phyloP scores from a whole-genome alignment of 2,113 vertebrate species.

The Eudyptes chrysolophus region DNA sequence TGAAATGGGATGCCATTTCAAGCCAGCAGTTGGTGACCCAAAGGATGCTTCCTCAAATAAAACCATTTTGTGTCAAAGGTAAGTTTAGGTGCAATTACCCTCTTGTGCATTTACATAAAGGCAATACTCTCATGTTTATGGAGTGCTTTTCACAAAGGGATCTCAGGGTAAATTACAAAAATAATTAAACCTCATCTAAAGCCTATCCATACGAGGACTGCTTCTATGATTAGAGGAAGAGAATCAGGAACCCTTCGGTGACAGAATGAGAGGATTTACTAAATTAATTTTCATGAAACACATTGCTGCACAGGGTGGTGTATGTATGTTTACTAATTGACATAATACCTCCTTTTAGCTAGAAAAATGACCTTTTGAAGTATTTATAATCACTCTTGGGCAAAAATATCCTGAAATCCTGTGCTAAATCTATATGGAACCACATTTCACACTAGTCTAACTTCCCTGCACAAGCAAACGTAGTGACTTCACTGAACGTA shows the following conservation, averaged over 20 bases:
- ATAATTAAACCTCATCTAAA: neutral
- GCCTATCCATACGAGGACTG: neutral
- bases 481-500: neutral
- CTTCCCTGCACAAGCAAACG: neutral
- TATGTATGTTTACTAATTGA: neutral
- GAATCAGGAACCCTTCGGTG: neutral
- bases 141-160: neutral
- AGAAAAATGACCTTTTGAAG: slow-evolving; percentile 37
- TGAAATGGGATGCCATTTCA: neutral
- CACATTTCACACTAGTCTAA: neutral
- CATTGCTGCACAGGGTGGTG: neutral
- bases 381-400: neutral
- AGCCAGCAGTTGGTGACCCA: neutral
- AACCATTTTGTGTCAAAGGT: neutral
- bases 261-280: neutral
- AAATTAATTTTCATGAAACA: slow-evolving; percentile 25
- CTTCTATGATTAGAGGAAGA: neutral
- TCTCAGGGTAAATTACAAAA: neutral
- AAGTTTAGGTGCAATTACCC: neutral
- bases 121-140: neutral
- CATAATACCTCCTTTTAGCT: neutral
- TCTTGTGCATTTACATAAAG: neutral
- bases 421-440: neutral
- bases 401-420: neutral
- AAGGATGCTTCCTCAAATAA: neutral